Conservation (phyloP, 1,140 invertebrate genomes). For the Aphaenogaster floridana region DNA sequence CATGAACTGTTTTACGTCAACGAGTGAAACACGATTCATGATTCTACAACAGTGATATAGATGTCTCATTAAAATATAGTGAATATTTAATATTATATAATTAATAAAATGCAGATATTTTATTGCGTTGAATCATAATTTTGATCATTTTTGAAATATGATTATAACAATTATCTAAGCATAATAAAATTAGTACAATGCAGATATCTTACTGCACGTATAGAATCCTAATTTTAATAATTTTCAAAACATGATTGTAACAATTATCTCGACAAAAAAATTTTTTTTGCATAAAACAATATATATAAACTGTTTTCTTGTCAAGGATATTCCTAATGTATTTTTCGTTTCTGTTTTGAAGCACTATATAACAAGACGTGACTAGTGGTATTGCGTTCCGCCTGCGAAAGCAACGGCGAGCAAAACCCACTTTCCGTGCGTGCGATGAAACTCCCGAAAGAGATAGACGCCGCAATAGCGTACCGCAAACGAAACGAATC, state of each 20-base stretch:
- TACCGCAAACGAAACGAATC: constrained; percentile 48
- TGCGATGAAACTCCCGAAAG: constrained; percentile 29
- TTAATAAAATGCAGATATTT: not conserved
- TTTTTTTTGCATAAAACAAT: not conserved
- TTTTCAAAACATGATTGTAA: not conserved
- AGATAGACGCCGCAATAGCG: constrained; percentile 51
- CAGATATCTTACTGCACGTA: not conserved
- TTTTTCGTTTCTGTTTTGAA: not conserved
- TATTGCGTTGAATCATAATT: not conserved
- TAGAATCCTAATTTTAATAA: not conserved
- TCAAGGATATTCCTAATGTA: not conserved
- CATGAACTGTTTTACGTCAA: constrained; percentile 17
- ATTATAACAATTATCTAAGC: not conserved
- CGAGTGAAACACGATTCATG: not conserved
- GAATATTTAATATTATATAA: not conserved
- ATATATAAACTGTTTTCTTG: not conserved
- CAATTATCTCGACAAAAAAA: not conserved
- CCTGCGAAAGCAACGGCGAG: not conserved
- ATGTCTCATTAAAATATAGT: not conserved
- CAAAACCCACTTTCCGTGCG: not conserved
- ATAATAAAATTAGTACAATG: not conserved
- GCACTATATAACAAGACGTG: not conserved
- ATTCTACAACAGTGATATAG: not conserved
- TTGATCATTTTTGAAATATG: not conserved
- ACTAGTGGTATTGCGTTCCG: not conserved